Evolutionary conservation across 1,140 invertebrate species (phyloP).

Genomic region (Drosophila nasuta): DNA sequence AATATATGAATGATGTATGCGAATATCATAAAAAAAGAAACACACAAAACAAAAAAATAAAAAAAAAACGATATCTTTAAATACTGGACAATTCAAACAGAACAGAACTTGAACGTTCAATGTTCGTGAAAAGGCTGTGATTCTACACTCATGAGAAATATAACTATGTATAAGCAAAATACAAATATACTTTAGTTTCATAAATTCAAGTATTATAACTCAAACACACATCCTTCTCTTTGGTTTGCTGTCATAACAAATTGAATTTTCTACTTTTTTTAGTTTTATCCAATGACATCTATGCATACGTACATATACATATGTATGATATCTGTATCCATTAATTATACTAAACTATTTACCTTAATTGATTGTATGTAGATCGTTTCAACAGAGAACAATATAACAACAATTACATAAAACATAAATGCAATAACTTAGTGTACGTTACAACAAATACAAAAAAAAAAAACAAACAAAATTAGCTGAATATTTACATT

Average conservation of each 20-base stretch:
- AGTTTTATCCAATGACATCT: constrained; percentile 41
- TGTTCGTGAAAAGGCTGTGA: constrained; percentile 79
- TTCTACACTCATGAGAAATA: constrained; percentile 83
- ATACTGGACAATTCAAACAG: constrained; percentile 78
- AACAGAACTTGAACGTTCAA: constrained; percentile 61
- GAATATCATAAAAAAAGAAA: constrained; percentile 59
- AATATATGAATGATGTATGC: constrained; percentile 51
- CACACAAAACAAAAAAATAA: constrained; percentile 20
- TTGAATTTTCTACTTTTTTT: constrained; percentile 69
- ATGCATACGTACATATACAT: constrained; percentile 18
- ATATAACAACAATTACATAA: constrained; percentile 48
- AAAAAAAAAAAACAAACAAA: constrained; percentile 26
- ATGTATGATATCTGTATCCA: constrained; percentile 54
- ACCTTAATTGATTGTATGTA: constrained; percentile 54
- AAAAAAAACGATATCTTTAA: constrained; percentile 30
- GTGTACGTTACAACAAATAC: constrained; percentile 52
- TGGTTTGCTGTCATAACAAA: constrained; percentile 53
- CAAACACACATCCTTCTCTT: constrained; percentile 37
- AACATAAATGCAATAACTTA: constrained; percentile 58
- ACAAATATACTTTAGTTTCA: constrained; percentile 47
- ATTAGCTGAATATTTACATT: constrained; percentile 81
- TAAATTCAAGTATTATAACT: constrained; percentile 68
- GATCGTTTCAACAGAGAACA: constrained; percentile 44
- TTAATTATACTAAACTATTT: constrained; percentile 70
- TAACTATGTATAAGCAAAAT: constrained; percentile 60